Base-by-base conservation (phyloP, 1,140 invertebrate species). In the Hydropsyche tenuis region DNA sequence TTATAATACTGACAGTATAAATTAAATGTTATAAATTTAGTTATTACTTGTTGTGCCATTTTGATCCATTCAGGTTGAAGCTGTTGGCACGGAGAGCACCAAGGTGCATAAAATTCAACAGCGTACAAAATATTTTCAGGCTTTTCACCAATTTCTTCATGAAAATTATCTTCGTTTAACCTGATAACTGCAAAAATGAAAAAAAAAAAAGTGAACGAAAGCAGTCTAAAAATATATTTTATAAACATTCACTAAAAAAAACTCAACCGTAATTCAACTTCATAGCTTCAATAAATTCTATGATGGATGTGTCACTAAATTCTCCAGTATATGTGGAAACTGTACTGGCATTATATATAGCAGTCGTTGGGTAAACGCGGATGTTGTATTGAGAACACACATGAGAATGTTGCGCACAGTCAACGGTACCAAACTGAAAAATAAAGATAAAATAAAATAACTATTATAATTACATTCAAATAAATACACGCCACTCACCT, bases 41-140 rank as follows among this genome's bases (percentile, higher is more conserved):
- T 30, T 23, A 64, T 14, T 78, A 83, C 82, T 77, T 91, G 86
- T 79, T 87, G 86, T 11, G 92, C 92, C 62, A 95, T 80, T 80
- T 88, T 86, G 23, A 92, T 83, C 93, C 92, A 94, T 81, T 89
- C 82, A 14, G 87, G 84, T 42, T 91, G 91, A 68, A 94, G 82
- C 27, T 87, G 82, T 81, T 94, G 92, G 81, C 93, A 95, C 78
- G 93, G 92, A 42, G 87, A 88, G 81, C 93, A 94, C 82, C 89
- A 89, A 0, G 92, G 90, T 3, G 92, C 93, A 81, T 92, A 94
- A 81, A 89, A 94, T 82, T 94, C 93, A 64, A 94, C 87, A 76
- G 94, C 89, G 92, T 93, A 94, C 20, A 90, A 80, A 86, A 83
- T 18, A n/a, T 48, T 16, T 65, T 76, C 74, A 53, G 43, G 27